These are phyloP conservation scores for Cairina moschata DNA, from an alignment of 2,113 vertebrate species.

Conservation along the genomic window DNA sequence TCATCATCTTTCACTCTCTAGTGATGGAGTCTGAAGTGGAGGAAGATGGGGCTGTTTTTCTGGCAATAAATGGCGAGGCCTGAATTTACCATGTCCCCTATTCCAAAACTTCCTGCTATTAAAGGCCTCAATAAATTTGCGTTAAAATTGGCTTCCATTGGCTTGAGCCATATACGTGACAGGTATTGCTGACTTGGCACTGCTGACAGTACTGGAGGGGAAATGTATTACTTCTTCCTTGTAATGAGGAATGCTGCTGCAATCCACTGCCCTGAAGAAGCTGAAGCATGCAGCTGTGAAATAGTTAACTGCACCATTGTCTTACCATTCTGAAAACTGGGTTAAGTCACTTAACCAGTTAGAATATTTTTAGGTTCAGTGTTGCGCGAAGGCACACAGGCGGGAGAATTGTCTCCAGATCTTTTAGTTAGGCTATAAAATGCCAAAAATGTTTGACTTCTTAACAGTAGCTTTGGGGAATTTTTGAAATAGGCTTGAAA, in stretches of 20 bases:
- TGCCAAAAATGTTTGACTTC: neutral
- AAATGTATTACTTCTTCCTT: neutral
- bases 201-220: neutral
- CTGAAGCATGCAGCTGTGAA: neutral
- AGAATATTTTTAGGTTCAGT: conserved; percentile 51
- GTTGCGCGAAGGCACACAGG: neutral
- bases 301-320: neutral
- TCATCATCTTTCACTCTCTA: neutral
- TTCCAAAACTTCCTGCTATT: neutral
- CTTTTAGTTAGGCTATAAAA: neutral
- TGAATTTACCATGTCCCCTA: neutral
- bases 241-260: neutral
- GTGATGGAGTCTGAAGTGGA: neutral
- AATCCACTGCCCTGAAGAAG: neutral
- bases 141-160: neutral
- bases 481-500: neutral
- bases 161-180: fast-evolving
- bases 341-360: conserved; percentile 30
- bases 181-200: neutral
- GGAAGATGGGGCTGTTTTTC: neutral
- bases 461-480: neutral
- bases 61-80: neutral
- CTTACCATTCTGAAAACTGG: conserved; percentile 18
- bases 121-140: neutral
- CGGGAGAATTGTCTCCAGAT: neutral